Conservation (phyloP, 1,140 invertebrate genomes). For the Drosophila setifemur region DNA sequence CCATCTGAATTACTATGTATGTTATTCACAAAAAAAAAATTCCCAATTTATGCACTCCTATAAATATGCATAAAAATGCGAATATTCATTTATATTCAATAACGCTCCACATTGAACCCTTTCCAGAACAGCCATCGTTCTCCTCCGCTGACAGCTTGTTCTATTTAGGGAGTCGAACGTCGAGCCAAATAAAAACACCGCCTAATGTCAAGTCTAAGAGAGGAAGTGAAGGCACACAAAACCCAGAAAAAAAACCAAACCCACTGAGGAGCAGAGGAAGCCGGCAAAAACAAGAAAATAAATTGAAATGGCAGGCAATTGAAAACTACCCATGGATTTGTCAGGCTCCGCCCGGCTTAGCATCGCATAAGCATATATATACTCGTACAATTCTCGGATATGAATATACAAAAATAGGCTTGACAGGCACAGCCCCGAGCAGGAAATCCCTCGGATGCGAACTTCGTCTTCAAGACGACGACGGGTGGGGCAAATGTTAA, state of each 20-base stretch:
- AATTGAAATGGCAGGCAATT: constrained; percentile 53
- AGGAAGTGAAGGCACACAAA: too few relatives aligned
- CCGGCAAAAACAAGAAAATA: constrained; percentile 36
- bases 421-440: neutral
- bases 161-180: constrained; percentile 24
- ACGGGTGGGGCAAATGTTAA: constrained; percentile 33
- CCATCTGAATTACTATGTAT: too few relatives aligned
- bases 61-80: neutral
- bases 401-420: constrained; percentile 16
- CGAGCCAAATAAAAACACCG: constrained; percentile 6
- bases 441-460: neutral
- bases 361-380: constrained; percentile 12
- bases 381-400: constrained; percentile 32
- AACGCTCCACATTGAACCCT: neutral
- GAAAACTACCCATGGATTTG: constrained; percentile 47
- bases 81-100: neutral
- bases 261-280: neutral
- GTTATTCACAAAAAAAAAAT: too few relatives aligned
- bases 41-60: too few relatives aligned
- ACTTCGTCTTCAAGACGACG: constrained; percentile 13
- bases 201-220: constrained; percentile 36
- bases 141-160: constrained; percentile 21
- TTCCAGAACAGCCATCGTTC: constrained; percentile 8
- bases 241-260: neutral
- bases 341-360: constrained; percentile 15